A percentile compares a stretch with the other conserved stretches of the same genome.
Evolutionary conservation across 2,797 vertebrate species (phyloP).

Genomic region (Rhadinocentrus ornatus): DNA sequence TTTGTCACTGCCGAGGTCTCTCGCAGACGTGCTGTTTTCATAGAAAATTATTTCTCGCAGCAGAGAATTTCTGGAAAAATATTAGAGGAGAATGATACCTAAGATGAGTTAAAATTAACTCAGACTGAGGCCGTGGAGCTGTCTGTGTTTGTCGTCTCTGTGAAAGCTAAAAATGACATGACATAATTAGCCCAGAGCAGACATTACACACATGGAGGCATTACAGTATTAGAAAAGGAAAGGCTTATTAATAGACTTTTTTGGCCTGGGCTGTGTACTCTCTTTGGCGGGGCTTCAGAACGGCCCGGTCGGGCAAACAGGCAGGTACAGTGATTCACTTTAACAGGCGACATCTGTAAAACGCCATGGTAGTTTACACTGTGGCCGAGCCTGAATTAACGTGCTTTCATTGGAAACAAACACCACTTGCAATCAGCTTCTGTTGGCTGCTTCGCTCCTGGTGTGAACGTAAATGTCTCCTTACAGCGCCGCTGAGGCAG

Average conservation of each 20-base stretch:
- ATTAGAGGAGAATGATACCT: constrained; percentile 64
- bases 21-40: constrained; percentile 47
- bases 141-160: constrained; percentile 55
- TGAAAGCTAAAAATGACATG: constrained; percentile 69
- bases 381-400: constrained; percentile 80
- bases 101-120: constrained; percentile 69
- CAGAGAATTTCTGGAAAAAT: constrained; percentile 66
- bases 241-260: constrained; percentile 74
- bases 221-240: constrained; percentile 77
- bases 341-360: constrained; percentile 85
- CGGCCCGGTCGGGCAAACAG: constrained; percentile 69
- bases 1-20: constrained; percentile 48
- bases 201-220: constrained; percentile 69
- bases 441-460: constrained; percentile 67
- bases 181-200: constrained; percentile 76
- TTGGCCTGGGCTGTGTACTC: constrained; percentile 73
- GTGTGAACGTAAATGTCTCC: constrained; percentile 78
- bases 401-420: constrained; percentile 85
- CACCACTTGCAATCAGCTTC: constrained; percentile 81
- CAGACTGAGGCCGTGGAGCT: constrained; percentile 47
- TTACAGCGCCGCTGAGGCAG: constrained; percentile 39
- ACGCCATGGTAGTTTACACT: constrained; percentile 82
- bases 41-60: constrained; percentile 56
- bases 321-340: constrained; percentile 84
- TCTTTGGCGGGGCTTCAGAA: constrained; percentile 69